Percentiles rank a stretch among this genome's conserved stretches.
phyloP scores from a whole-genome alignment of 1,140 invertebrate genomes.

The Nasonia giraulti region DNA sequence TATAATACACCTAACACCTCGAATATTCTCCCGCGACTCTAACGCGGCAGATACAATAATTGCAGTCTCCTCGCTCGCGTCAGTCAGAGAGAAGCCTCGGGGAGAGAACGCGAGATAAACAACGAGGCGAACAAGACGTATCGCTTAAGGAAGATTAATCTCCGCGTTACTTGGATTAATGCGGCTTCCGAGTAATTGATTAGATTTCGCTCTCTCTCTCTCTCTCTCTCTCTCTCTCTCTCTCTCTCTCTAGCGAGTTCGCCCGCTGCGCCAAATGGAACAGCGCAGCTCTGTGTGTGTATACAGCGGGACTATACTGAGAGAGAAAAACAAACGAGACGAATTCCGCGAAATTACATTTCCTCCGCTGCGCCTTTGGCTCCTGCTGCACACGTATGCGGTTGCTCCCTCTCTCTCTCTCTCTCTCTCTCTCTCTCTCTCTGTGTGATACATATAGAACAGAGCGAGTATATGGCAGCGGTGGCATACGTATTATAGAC shows the following conservation, averaged over 20 bases:
- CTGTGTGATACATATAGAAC: background rate
- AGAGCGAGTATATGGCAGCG: background rate
- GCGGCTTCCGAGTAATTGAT: conserved; percentile 30
- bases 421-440: too few relatives aligned
- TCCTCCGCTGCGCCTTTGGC: background rate
- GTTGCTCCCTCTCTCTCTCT: too few relatives aligned
- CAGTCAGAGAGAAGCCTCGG: too few relatives aligned
- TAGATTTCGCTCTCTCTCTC: conserved; percentile 16
- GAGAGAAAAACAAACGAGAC: background rate
- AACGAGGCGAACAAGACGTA: conserved; percentile 25
- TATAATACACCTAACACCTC: background rate
- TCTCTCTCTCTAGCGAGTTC: background rate
- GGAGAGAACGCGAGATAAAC: conserved; percentile 32
- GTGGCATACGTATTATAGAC: background rate
- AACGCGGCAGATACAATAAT: conserved; percentile 27
- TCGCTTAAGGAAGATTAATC: conserved; percentile 41
- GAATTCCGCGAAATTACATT: conserved; percentile 27
- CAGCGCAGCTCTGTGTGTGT: too few relatives aligned
- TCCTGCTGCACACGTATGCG: background rate
- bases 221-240: background rate
- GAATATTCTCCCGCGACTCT: background rate
- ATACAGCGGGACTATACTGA: background rate
- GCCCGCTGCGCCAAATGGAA: background rate
- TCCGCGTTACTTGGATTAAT: conserved; percentile 26
- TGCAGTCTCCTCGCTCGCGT: background rate